Percentiles rank a stretch among this genome's conserved stretches.
Evolutionary conservation across 2,797 vertebrate genomes (phyloP).

Genomic region (Helostoma temminkii): DNA sequence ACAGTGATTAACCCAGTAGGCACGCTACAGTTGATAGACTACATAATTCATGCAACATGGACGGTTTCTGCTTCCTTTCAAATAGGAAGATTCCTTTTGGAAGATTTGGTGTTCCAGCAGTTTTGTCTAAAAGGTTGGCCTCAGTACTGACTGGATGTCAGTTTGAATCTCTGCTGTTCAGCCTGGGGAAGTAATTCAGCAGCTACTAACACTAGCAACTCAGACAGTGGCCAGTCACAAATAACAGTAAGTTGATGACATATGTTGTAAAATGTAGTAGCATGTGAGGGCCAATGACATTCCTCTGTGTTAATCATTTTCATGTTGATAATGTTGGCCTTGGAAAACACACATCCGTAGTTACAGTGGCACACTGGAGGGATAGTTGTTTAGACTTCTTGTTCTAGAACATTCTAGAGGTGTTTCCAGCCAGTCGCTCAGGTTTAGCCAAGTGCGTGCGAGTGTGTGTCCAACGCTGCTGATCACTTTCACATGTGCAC

Average conservation of each 20-base stretch:
- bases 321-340: conserved; percentile 3
- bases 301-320: neutral
- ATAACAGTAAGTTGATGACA: neutral
- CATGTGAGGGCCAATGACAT: neutral
- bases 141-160: neutral
- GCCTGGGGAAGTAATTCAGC: neutral
- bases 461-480: conserved; percentile 52
- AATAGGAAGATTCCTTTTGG: too few species aligned
- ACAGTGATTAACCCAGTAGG: conserved; percentile 13
- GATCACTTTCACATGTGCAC: conserved; percentile 78
- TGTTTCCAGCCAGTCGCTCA: conserved; percentile 50
- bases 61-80: conserved; percentile 3
- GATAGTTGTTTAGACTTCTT: conserved; percentile 29
- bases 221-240: neutral
- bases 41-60: neutral
- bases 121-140: neutral
- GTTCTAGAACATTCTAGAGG: conserved; percentile 45
- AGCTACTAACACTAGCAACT: neutral
- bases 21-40: neutral
- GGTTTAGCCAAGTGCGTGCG: conserved; percentile 46
- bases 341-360: conserved; percentile 14
- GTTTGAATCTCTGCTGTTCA: neutral
- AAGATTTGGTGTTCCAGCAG: neutral
- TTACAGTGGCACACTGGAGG: conserved; percentile 25
- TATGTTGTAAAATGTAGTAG: neutral